Evolutionary conservation across 1,140 invertebrate species (phyloP), one percentile per base, ranked within the genome.

Genomic region (Theocolax elegans): DNA sequence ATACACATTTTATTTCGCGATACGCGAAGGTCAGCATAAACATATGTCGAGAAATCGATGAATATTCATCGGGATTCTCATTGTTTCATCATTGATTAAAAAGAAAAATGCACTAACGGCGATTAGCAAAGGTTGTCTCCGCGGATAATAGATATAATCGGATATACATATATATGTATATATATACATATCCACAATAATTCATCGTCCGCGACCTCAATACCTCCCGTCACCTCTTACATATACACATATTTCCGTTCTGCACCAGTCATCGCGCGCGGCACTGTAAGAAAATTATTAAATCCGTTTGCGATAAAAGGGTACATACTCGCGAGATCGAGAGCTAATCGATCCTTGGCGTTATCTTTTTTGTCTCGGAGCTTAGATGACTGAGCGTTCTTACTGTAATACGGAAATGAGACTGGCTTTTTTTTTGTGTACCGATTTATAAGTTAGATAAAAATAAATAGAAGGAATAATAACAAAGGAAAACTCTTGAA

Each of bases 351-450:
- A n/a, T n/a, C n/a, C n/a, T n/a, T n/a, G n/a, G n/a, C n/a, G n/a
- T n/a, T n/a, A n/a, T n/a, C n/a, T n/a, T n/a, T n/a, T n/a, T n/a
- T n/a, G n/a, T n/a, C n/a, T n/a, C n/a, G n/a, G n/a, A n/a, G n/a
- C n/a, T n/a, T n/a, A n/a, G n/a, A n/a, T n/a, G n/a, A n/a, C n/a
- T n/a, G n/a, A n/a, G n/a, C n/a, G n/a, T n/a, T n/a, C n/a, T n/a
- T n/a, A n/a, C n/a, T n/a, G n/a, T n/a, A n/a, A 31, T 48, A 49
- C 65, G 65, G 54, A 67, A 67, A 40, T 27, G 53, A 67, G 44
- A 35, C 29, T 27, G 27, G n/a, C 6, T 49, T 23, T 46, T 29
- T 1, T 35, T n/a, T 19, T 7, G 27, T 27, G 49, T 27, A 29
- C 49, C 13, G 19, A 6, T 48, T 3, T 48, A 7, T 48, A 54